Base-by-base conservation (phyloP, 2,888 invertebrate species). In the Lutraria lutraria region DNA sequence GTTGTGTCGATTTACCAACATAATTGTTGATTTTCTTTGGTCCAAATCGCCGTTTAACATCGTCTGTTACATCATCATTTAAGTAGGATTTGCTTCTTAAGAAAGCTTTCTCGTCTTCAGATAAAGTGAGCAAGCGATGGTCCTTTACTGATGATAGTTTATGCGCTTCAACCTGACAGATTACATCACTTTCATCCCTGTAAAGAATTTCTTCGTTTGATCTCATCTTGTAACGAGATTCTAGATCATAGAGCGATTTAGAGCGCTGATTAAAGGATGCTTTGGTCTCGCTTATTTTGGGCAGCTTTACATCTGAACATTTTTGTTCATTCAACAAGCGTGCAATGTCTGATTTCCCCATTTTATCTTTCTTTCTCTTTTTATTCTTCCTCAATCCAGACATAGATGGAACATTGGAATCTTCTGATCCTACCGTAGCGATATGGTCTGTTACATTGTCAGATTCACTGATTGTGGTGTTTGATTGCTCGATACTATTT, bases 121-220 rank as follows among this genome's bases (percentile, higher is more conserved):
- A 76, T 16, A 79, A 72, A 43, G 83, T 79, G 1, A 87, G 68
- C 60, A 87, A 60, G 29, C 83, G 83, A 56, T 87, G 87, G 43
- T 83, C 80, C 29, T 87, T 87, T 21, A 87, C 87, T 12, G 54
- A 29, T 0, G 83, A 54, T 21, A 87, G 29, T 80, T 87, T 87
- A 21, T 83, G 54, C 31, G 87, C 53, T 56, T 87, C 87, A 4
- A 87, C 79, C 31, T 83, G 31, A n/a, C 68, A 83, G 19, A 87
- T 87, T n/a, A 76, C 81, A 53, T 82, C 76, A 54, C 82, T 53
- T n/a, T 79, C 54, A 21, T 53, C 25, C 2, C 31, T 72, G 34
- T 76, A 79, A 54, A 85, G 43, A 12, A 56, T 25, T 85, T 85
- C 60, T 6, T 54, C 25, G 2, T 54, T 56, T 1, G 31, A 13